These are phyloP conservation scores for Hyppa rectilinea DNA, from an alignment of 2,888 invertebrate species.

Conservation along the genomic window DNA sequence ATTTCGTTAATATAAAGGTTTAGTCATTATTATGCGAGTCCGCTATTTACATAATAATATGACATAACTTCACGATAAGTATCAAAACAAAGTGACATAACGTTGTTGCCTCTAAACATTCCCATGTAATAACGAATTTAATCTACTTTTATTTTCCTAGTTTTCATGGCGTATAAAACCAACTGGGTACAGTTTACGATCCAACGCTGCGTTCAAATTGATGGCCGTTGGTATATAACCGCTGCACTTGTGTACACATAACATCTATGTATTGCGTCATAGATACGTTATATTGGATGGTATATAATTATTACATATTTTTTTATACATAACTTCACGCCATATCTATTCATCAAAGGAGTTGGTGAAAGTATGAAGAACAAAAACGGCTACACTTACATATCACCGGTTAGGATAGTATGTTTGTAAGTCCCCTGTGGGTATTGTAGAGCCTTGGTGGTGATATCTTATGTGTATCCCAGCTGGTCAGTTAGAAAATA, in stretches of 20 bases:
- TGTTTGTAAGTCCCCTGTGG: too few species aligned
- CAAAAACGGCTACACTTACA: too few species aligned
- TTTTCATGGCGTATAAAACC: conserved; percentile 53
- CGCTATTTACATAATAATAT: too few species aligned
- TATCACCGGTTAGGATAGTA: too few species aligned
- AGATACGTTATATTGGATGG: too few species aligned
- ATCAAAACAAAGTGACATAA: conserved; percentile 16
- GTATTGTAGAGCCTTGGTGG: too few species aligned
- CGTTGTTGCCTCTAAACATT: conserved; percentile 8
- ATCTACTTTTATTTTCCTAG: conserved; percentile 43
- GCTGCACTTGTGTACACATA: conserved; percentile 31
- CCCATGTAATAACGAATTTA: conserved; percentile 41
- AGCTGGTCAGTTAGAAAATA: too few species aligned
- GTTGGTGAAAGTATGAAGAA: not conserved
- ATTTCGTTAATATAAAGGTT: too few species aligned
- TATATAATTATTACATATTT: too few species aligned
- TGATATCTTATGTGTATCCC: too few species aligned
- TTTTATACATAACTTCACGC: too few species aligned
- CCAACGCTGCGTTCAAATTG: conserved; percentile 29
- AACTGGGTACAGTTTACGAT: conserved; percentile 40
- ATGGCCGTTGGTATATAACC: conserved; percentile 24
- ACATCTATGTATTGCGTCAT: not conserved
- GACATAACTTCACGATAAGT: not conserved
- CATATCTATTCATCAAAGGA: not conserved
- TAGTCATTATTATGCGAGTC: too few species aligned